Evolutionary conservation across 2,113 vertebrate species (phyloP).

Genomic region (Psilopogon haemacephalus): DNA sequence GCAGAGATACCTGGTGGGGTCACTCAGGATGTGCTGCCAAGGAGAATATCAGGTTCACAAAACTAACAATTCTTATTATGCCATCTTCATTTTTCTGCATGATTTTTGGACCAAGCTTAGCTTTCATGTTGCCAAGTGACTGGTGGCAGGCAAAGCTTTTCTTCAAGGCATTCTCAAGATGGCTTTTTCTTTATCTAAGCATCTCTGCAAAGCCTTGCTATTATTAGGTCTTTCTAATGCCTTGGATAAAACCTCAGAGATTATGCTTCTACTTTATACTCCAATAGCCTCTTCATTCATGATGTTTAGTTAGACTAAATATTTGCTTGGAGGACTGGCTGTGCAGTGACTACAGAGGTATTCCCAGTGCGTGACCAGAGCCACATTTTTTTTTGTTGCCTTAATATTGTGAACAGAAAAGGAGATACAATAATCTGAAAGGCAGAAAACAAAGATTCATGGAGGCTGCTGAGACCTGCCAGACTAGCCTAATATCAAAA

Average conservation of each 20-base stretch:
- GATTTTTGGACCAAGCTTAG: not conserved
- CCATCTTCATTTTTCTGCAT: not conserved
- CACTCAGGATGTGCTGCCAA: not conserved
- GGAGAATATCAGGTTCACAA: not conserved
- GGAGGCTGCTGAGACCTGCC: not conserved
- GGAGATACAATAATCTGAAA: not conserved
- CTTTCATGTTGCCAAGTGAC: not conserved
- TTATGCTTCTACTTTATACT: constrained; percentile 37
- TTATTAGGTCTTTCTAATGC: constrained; percentile 53
- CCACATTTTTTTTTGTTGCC: not conserved
- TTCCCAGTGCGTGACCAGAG: not conserved
- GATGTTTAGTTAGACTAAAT: constrained; percentile 56
- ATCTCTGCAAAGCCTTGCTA: constrained; percentile 49
- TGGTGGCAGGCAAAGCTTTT: not conserved
- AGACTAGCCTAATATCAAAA: not conserved
- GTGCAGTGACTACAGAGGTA: not conserved
- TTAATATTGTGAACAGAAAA: not conserved
- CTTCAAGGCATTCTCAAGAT: constrained; percentile 36
- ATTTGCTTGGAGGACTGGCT: constrained; percentile 45
- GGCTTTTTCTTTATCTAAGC: constrained; percentile 26
- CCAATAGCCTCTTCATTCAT: constrained; percentile 43
- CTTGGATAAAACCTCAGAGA: constrained; percentile 53
- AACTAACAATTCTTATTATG: not conserved
- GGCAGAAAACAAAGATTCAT: not conserved
- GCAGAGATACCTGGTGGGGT: not conserved